Evolutionary conservation across 2,113 vertebrate genomes (phyloP).

Genomic region (Pholis gunnellus): DNA sequence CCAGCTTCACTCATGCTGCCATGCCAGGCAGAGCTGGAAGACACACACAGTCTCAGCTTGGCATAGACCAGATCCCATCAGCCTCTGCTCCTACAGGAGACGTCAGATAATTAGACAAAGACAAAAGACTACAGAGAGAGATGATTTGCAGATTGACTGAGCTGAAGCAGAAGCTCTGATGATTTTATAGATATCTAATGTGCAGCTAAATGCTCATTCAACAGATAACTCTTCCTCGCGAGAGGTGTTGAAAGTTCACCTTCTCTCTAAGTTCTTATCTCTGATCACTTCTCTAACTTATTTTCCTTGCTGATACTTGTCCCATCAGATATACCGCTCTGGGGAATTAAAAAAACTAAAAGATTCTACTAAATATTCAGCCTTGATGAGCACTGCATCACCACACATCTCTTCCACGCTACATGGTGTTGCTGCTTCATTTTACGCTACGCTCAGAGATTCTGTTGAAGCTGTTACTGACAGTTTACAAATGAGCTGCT

Average conservation of each 20-base stretch:
- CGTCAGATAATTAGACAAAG: conserved; percentile 17
- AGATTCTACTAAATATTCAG: neutral
- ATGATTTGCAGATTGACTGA: neutral
- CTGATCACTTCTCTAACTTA: neutral
- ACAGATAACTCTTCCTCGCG: neutral
- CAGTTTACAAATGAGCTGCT: conserved; percentile 7
- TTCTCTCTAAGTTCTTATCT: neutral
- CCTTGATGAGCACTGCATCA: neutral
- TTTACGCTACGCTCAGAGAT: neutral
- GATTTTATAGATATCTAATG: neutral
- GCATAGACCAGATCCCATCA: conserved; percentile 31
- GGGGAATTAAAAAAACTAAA: neutral
- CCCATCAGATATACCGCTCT: neutral
- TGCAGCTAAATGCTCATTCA: neutral
- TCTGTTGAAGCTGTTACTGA: neutral
- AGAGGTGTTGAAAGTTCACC: neutral
- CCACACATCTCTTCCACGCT: neutral
- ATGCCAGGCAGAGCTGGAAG: conserved; percentile 29
- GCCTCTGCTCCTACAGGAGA: conserved; percentile 19
- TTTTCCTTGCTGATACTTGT: neutral
- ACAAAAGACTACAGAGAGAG: neutral
- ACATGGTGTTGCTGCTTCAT: neutral
- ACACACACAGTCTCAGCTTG: conserved; percentile 26
- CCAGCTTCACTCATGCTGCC: conserved; percentile 7
- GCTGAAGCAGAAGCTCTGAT: neutral